Percentiles rank a stretch among this genome's conserved stretches.
Conservation (phyloP, 2,888 invertebrate genomes). For the Leptinotarsa peninsularis region DNA sequence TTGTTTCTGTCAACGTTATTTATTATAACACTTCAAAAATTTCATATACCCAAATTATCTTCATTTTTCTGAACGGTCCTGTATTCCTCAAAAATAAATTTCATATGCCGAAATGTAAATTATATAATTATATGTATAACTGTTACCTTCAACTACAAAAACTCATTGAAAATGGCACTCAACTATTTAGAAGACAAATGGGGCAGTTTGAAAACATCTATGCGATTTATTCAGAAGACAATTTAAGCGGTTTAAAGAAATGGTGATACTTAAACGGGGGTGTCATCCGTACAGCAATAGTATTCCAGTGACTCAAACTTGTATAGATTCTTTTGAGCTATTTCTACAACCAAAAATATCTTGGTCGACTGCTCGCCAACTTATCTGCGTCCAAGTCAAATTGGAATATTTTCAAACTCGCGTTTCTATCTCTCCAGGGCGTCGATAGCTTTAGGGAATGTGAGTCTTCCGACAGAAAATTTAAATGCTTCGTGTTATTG, state of each 20-base stretch:
- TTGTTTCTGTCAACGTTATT: too few species aligned
- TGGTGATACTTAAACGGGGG: constrained; percentile 62
- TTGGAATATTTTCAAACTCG: constrained; percentile 65
- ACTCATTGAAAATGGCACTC: background rate
- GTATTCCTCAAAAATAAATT: too few species aligned
- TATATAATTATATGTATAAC: background rate
- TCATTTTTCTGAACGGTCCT: too few species aligned
- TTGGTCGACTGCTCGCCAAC: constrained; percentile 52
- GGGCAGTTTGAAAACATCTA: constrained; percentile 54
- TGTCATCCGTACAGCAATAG: constrained; percentile 57
- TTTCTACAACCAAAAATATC: constrained; percentile 35
- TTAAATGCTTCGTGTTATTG: constrained; percentile 56
- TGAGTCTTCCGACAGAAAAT: constrained; percentile 51
- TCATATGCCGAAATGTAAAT: background rate
- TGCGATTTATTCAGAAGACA: constrained; percentile 64
- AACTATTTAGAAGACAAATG: constrained; percentile 52
- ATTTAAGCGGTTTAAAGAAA: constrained; percentile 64
- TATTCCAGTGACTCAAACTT: constrained; percentile 51
- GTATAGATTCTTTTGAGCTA: constrained; percentile 37
- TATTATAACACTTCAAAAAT: too few species aligned
- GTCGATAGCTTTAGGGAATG: constrained; percentile 53
- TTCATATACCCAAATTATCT: too few species aligned
- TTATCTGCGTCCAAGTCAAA: constrained; percentile 63
- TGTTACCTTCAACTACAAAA: background rate
- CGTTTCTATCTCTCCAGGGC: constrained; percentile 55